These are phyloP conservation scores for Riptortus pedestris DNA, from an alignment of 1,140 invertebrate genomes.

Conservation along the genomic window DNA sequence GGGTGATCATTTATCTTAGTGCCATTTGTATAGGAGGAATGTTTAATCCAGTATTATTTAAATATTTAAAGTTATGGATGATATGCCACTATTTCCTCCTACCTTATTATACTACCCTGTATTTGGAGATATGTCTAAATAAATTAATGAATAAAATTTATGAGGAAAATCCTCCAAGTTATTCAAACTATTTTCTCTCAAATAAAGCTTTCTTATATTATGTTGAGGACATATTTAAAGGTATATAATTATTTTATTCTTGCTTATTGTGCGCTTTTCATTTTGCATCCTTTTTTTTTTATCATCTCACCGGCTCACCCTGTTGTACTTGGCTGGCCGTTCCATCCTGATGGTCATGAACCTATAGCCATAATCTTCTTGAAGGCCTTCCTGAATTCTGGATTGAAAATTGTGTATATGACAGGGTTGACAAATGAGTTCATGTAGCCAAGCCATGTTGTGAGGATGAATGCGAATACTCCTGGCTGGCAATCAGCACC, in stretches of 20 bases:
- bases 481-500: conserved; percentile 70
- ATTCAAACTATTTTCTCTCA: no score
- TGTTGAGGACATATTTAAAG: no score
- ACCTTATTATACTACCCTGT: not conserved
- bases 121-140: not conserved
- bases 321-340: conserved; percentile 10
- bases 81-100: not conserved
- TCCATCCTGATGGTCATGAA: conserved; percentile 33
- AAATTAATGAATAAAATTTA: no score
- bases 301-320: conserved; percentile 3
- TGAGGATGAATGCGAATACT: conserved; percentile 81
- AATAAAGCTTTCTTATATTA: no score
- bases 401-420: conserved; percentile 99
- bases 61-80: not conserved
- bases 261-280: no score
- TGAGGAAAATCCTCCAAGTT: no score
- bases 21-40: no score
- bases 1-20: no score
- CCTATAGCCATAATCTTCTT: conserved; percentile 69
- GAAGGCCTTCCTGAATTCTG: conserved; percentile 97
- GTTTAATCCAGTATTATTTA: no score
- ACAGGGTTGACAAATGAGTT: conserved; percentile 97
- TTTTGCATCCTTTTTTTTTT: no score
- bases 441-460: conserved; percentile 97
- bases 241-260: no score